Base-by-base conservation (phyloP, 2,797 vertebrate genomes). In the Falco rusticolus region DNA sequence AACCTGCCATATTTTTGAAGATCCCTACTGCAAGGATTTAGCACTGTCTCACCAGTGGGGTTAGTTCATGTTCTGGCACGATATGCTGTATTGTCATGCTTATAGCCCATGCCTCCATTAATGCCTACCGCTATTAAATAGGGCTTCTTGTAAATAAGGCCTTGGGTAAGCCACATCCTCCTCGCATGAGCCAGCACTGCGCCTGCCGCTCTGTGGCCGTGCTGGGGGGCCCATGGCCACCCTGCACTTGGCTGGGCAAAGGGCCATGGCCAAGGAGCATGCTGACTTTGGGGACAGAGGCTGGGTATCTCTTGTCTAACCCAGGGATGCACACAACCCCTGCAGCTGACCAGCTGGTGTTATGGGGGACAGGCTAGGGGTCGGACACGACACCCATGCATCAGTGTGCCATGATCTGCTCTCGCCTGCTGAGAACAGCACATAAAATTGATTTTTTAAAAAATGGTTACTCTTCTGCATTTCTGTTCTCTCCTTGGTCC, bases 151-250 rank as follows among this genome's bases (percentile, higher is more conserved):
- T 57, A 54, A 53, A 48, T 34, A 54, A 53, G 7, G 47, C 43
- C 34, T 48, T 17, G 6, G 59, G 51, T 24, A 41, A 89, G 14
- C 20, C 60, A 56, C 48, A 60, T 56, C 28, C 45, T 68, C 0
- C 45, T 68, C 0, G 0, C 25, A 8, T 5, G 6, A 14, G 3
- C 76, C 51, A 50, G 34, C 2, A 1, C 69, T 75, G 24, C 1
- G 7, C 15, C n/a, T 20, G 53, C 39, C n/a, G 48, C 34, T 59
- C 54, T 51, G 53, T 1, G 2, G 34, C 53, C 34, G 2, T 6
- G 11, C 74, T 47, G 56, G 28, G 19, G 0, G 1, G 33, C n/a
- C 29, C 47, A 72, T 1, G 0, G 17, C n/a, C 48, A 60, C 6
- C 6, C 45, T 0, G 0, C 8, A 16, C 34, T 45, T 24, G 34